phyloP scores from a whole-genome alignment of 2,888 invertebrate genomes.

The Tubulanus polymorphus region DNA sequence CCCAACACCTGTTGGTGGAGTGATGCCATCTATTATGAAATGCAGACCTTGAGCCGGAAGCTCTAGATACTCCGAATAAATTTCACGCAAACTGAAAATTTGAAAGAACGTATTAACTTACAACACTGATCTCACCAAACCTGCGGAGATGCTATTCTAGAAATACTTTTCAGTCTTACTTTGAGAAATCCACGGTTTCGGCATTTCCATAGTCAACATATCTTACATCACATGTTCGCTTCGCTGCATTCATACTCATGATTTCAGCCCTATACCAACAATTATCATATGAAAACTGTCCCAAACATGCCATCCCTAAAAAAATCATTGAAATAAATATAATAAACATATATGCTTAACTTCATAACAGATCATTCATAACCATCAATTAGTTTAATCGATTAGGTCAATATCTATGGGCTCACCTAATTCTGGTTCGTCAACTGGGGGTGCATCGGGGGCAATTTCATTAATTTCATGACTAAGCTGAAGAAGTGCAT shows the following conservation, averaged over 20 bases:
- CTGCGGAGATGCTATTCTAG: too few species aligned
- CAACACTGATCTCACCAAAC: too few species aligned
- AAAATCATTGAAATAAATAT: not conserved
- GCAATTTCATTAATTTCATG: not conserved
- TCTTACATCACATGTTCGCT: not conserved
- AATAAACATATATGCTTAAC: too few species aligned
- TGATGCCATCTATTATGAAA: too few species aligned
- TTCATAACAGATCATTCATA: not conserved
- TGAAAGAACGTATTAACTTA: too few species aligned
- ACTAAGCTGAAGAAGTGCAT: not conserved
- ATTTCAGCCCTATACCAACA: not conserved
- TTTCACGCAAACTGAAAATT: too few species aligned
- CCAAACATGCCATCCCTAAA: not conserved
- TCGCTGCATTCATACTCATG: not conserved
- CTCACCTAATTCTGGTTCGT: not conserved
- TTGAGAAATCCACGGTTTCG: not conserved
- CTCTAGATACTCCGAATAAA: too few species aligned
- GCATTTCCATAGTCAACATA: slow-evolving; percentile 2
- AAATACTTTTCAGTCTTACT: too few species aligned
- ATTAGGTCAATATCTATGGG: not conserved
- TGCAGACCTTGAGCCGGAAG: too few species aligned
- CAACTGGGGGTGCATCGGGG: not conserved
- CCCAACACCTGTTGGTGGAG: too few species aligned
- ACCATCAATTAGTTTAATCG: not conserved
- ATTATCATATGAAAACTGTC: not conserved